Evolutionary conservation across 2,888 invertebrate species (phyloP).

Genomic region (Lordiphosa andalusiaca): DNA sequence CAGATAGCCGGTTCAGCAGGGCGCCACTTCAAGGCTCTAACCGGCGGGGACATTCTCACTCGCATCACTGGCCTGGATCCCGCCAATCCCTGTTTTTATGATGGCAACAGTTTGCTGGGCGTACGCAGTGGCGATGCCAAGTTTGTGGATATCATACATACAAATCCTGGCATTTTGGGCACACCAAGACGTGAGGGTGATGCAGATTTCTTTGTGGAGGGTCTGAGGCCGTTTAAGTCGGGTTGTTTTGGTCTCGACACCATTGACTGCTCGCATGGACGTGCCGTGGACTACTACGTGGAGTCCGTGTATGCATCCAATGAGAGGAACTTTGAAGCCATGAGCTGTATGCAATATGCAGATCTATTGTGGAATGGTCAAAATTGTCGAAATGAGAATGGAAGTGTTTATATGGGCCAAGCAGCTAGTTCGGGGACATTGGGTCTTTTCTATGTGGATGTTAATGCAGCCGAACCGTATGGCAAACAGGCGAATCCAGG

Average conservation of each 20-base stretch:
- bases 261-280: constrained; percentile 65
- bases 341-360: constrained; percentile 43
- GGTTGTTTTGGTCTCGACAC: constrained; percentile 48
- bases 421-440: constrained; percentile 10
- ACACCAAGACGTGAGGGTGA: constrained; percentile 62
- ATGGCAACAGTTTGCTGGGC: constrained; percentile 61
- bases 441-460: constrained; percentile 40
- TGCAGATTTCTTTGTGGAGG: constrained; percentile 75
- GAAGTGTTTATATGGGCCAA: constrained; percentile 32
- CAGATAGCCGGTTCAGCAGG: constrained; percentile 74
- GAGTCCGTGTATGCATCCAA: constrained; percentile 74
- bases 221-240: constrained; percentile 54
- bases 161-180: constrained; percentile 70
- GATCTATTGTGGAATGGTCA: constrained; percentile 5
- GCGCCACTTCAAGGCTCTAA: constrained; percentile 53
- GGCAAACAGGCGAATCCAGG: constrained; percentile 24
- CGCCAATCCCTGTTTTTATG: constrained; percentile 76
- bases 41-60: constrained; percentile 48
- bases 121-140: constrained; percentile 71
- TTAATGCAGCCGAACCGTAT: constrained; percentile 26
- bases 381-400: not conserved
- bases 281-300: constrained; percentile 66
- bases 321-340: constrained; percentile 51
- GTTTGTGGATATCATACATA: constrained; percentile 76
- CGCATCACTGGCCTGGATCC: constrained; percentile 78